These are phyloP conservation scores for Halictus quadricinctus DNA, from an alignment of 2,888 invertebrate species.

Conservation along the genomic window DNA sequence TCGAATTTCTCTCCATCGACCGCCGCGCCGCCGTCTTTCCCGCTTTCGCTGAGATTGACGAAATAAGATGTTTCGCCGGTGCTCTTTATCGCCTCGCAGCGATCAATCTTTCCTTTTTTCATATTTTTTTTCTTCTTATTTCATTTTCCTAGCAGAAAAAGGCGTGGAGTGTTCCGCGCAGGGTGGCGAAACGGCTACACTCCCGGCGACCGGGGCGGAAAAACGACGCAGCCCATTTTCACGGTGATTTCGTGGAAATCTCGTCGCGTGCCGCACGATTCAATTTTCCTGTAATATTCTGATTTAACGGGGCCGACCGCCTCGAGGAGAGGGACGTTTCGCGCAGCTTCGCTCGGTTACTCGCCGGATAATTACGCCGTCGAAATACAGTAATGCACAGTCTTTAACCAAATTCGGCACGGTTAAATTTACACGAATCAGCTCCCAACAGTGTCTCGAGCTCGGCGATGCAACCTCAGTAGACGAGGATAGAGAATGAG, in stretches of 20 bases:
- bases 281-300: slow-evolving; percentile 62
- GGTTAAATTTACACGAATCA: too few species aligned
- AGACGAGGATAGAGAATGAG: too few species aligned
- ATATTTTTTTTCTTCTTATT: not conserved
- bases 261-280: slow-evolving; percentile 53
- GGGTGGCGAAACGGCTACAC: not conserved
- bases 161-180: slow-evolving; percentile 19
- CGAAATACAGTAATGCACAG: slow-evolving; percentile 16
- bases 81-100: slow-evolving; percentile 31
- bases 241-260: slow-evolving; percentile 49
- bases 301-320: slow-evolving; percentile 44
- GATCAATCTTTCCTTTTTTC: slow-evolving; percentile 42
- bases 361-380: slow-evolving; percentile 32
- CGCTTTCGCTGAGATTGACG: slow-evolving; percentile 26
- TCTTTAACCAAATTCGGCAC: too few species aligned
- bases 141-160: slow-evolving; percentile 15
- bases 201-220: slow-evolving; percentile 19
- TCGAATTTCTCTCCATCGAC: slow-evolving; percentile 9
- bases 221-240: slow-evolving; percentile 46
- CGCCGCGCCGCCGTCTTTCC: not conserved
- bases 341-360: not conserved
- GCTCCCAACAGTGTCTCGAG: too few species aligned
- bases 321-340: slow-evolving; percentile 27
- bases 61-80: slow-evolving; percentile 45
- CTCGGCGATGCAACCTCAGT: too few species aligned